Evolutionary conservation across 2,888 invertebrate genomes (phyloP).

Genomic region (Xanthorhoe spadicearia): DNA sequence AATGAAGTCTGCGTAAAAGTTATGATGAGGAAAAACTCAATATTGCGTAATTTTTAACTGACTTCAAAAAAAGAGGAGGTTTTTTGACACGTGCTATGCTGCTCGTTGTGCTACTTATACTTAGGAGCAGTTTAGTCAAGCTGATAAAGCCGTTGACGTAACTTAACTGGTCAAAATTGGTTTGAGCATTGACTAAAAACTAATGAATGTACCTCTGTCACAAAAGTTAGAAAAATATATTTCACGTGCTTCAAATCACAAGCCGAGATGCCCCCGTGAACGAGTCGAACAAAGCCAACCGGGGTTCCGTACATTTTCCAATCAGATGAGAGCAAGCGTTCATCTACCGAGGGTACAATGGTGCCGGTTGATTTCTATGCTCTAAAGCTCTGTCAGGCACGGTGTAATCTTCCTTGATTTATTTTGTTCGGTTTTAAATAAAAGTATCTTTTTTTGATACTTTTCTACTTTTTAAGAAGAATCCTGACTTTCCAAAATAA

Average conservation of each 20-base stretch:
- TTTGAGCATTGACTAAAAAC: too few species aligned
- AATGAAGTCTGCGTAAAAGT: background rate
- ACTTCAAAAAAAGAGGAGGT: too few species aligned
- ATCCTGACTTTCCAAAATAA: too few species aligned
- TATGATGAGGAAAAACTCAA: background rate
- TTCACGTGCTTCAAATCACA: constrained; percentile 7
- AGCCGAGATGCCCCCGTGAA: constrained; percentile 5
- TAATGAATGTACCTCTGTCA: background rate
- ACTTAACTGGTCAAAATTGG: too few species aligned
- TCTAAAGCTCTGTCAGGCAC: constrained; percentile 23
- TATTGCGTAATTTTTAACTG: too few species aligned
- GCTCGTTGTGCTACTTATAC: too few species aligned
- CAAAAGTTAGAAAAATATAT: constrained; percentile 1
- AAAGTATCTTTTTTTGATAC: background rate
- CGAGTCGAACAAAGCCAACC: constrained; percentile 23
- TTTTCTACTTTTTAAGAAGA: too few species aligned
- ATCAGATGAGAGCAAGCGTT: constrained; percentile 51
- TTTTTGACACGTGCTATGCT: too few species aligned
- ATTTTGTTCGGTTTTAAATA: background rate
- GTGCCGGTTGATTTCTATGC: constrained; percentile 32
- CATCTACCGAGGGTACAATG: constrained; percentile 36
- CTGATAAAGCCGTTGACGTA: too few species aligned
- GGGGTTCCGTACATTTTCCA: constrained; percentile 47
- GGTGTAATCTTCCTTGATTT: constrained; percentile 9
- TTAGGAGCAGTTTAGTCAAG: too few species aligned